Evolutionary conservation across 2,113 vertebrate species (phyloP).

Genomic region (Ctenomys sociabilis): DNA sequence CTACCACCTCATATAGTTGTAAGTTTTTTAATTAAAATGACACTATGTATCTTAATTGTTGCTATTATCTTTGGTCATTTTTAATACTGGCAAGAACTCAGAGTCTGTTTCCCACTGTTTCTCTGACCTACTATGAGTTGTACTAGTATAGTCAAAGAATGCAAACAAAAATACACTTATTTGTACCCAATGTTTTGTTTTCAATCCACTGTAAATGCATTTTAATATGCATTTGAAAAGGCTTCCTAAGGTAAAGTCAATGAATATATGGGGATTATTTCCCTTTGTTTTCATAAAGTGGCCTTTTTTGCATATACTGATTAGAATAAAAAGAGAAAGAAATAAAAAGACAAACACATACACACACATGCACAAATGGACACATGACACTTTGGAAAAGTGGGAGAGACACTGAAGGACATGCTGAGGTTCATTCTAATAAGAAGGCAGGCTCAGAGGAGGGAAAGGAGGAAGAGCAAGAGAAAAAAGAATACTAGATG

Average conservation of each 20-base stretch:
- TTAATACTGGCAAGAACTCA: background rate
- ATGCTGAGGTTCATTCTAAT: background rate
- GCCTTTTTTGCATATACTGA: background rate
- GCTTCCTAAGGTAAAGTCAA: background rate
- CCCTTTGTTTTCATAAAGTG: background rate
- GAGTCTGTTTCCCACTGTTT: background rate
- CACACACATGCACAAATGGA: background rate
- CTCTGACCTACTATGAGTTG: background rate
- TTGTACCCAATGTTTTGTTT: background rate
- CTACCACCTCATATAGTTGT: background rate
- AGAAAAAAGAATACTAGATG: too few relatives aligned
- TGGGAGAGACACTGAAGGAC: background rate
- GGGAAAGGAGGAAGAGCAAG: background rate
- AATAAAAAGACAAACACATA: background rate
- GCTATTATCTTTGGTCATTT: background rate
- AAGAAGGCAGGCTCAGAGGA: background rate
- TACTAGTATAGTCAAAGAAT: background rate
- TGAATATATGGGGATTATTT: background rate
- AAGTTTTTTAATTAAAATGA: background rate
- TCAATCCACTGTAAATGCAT: background rate
- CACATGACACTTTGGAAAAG: background rate
- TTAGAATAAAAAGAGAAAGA: background rate
- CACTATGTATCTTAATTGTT: background rate
- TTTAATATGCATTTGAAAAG: background rate
- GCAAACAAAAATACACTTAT: background rate